These are phyloP conservation scores for Varecia variegata DNA, from an alignment of 2,797 vertebrate genomes.

Conservation along the genomic window DNA sequence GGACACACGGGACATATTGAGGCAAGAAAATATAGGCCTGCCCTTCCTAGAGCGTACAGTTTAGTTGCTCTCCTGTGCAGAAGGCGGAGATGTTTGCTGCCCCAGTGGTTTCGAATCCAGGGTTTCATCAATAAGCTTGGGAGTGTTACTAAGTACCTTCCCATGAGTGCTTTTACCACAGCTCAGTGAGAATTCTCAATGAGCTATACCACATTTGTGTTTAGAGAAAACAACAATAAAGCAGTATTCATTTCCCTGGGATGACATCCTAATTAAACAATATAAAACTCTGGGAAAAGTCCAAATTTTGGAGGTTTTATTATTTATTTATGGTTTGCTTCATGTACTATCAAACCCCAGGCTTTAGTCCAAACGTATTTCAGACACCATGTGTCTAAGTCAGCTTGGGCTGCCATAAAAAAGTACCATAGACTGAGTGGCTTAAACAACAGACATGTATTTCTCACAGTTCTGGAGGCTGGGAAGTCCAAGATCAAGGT, in stretches of 20 bases:
- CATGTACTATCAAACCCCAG: background rate
- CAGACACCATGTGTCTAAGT: background rate
- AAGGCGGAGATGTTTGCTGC: background rate
- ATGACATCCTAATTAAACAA: constrained; percentile 18
- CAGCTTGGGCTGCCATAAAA: background rate
- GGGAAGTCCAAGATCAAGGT: background rate
- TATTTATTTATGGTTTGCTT: background rate
- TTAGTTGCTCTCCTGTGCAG: background rate
- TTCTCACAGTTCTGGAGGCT: background rate
- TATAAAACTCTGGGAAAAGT: background rate
- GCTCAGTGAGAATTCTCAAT: constrained; percentile 9
- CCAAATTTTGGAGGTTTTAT: background rate
- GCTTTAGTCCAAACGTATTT: constrained; percentile 2
- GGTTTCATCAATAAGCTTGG: background rate
- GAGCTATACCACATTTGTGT: background rate
- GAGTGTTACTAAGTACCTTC: background rate
- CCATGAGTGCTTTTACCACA: background rate
- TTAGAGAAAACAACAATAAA: constrained; percentile 3
- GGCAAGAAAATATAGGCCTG: background rate
- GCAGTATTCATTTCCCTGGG: background rate
- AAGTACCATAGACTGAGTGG: background rate
- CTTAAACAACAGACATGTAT: background rate
- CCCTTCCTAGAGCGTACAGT: background rate
- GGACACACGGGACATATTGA: background rate
- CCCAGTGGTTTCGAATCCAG: background rate